Evolutionary conservation across 1,140 invertebrate genomes (phyloP), one percentile per base, ranked within the genome.

Genomic region (Eumaeus atala): DNA sequence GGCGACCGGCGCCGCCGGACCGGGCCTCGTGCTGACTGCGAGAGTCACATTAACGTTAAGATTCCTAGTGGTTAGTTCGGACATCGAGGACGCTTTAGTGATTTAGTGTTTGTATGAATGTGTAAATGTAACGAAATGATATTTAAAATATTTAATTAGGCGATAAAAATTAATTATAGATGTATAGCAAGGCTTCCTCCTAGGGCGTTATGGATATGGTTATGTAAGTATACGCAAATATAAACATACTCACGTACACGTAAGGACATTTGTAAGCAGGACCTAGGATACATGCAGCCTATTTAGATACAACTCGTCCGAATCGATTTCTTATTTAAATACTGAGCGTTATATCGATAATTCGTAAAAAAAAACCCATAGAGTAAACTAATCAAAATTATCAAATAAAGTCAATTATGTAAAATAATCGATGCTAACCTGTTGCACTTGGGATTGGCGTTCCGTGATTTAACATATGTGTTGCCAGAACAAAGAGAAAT

Each of bases 161-260:
- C 59, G 54, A 65, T 70, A 62, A 68, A 60, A 66, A 76, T 72
- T 70, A 76, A 64, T 58, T 55, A 62, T 72, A 72, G 75, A 72
- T 77, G 72, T 81, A 81, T 86, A 86, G 78, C 61, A 77, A 86
- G 80, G 82, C 80, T 86, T 86, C 82, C 82, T 86, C 72, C 73
- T 77, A 82, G 72, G 82, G 81, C 73, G 81, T 79, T 85, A 83
- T 76, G 77, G 70, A 79, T 75, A 77, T 81, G 79, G 70, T 81
- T 77, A 70, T 77, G 61, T 79, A 79, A 78, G 79, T 83, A 83
- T 82, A 85, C 79, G 79, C 77, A 68, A 73, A 78, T 66, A 69
- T 75, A 65, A 78, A 74, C 77, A 82, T 83, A 82, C 79, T 85
- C 80, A 80, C 70, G 33, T 21, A 40, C 37, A 40, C 40, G 12